A percentile compares a stretch with the other conserved stretches of the same genome.
Evolutionary conservation across 2,797 vertebrate genomes (phyloP).

Genomic region (Prunella strophiata): DNA sequence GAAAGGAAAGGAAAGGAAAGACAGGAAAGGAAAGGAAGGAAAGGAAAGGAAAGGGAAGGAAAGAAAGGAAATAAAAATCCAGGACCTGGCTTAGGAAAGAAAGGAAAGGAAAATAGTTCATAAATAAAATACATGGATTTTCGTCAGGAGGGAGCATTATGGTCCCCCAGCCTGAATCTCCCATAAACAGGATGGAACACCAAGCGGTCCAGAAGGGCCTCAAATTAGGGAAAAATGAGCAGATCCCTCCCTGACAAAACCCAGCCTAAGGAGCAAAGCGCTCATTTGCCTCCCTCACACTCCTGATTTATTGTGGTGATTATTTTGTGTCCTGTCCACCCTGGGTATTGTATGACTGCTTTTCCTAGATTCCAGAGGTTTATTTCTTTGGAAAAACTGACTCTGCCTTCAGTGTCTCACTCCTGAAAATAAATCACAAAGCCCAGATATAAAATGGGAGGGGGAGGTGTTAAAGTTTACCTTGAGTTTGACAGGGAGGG

Average conservation of each 20-base stretch:
- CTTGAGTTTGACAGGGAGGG: conserved; percentile 16
- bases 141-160: background rate
- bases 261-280: background rate
- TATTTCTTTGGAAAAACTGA: conserved; percentile 44
- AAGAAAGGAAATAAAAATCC: no score
- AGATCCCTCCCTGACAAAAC: background rate
- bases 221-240: background rate
- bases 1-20: no score
- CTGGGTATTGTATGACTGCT: background rate
- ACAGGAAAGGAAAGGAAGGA: no score
- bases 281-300: background rate
- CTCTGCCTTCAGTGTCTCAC: background rate
- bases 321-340: conserved; percentile 26
- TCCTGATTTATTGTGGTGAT: conserved; percentile 21
- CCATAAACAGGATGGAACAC: background rate
- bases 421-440: conserved; percentile 40
- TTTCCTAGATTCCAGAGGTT: conserved; percentile 1
- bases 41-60: background rate
- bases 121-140: background rate
- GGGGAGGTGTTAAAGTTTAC: conserved; percentile 31
- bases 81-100: no score
- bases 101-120: background rate
- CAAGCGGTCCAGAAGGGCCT: background rate
- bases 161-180: background rate
- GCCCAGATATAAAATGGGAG: background rate